Base-by-base conservation (phyloP, 2,797 vertebrate genomes). In the Falco novaeseelandiae region DNA sequence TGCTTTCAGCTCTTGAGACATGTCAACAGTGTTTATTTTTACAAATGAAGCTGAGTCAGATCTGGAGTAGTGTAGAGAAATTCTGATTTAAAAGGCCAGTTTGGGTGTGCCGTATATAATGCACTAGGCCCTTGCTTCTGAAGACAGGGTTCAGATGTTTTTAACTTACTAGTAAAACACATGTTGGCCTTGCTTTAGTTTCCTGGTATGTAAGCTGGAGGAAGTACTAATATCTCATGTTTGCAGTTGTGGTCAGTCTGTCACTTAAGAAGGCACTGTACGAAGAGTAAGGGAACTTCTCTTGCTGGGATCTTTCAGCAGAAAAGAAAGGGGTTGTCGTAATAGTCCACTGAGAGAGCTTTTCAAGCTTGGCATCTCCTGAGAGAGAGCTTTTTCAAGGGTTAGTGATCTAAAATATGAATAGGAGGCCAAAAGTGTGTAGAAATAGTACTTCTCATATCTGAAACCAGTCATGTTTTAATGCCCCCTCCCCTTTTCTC, bases 21-120 rank as follows among this genome's bases (percentile, higher is more conserved):
- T 97, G 96, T 97, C 97, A 97, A 58, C 90, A 89, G 62, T 97
- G 85, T 95, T 97, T 98, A 96, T 97, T 98, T 98, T 97, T 97
- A 95, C 97, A 97, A 96, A 85, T 87, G 85, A 83, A 90, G 86
- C 91, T 93, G 91, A 97, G 93, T 95, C 96, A 97, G 93, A 82
- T 61, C 88, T 95, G 95, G 95, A 96, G 90, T 97, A 96, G 96
- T 46, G 87, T 96, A 92, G 83, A 89, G 93, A 95, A 94, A 93
- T 90, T 96, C 91, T 94, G 74, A 89, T 96, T 92, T 92, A 70
- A 85, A 90, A 82, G 29, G 20, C 87, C 74, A 81, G 51, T 83
- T 95, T 71, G 67, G 49, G 62, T 71, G 14, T 51, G 15, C 36
- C 2, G 17, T 62, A 40, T 70, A 42, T 73, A 76, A 19, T 51